These are phyloP conservation scores for Electrona antarctica DNA, from an alignment of 2,113 vertebrate genomes.

Conservation along the genomic window DNA sequence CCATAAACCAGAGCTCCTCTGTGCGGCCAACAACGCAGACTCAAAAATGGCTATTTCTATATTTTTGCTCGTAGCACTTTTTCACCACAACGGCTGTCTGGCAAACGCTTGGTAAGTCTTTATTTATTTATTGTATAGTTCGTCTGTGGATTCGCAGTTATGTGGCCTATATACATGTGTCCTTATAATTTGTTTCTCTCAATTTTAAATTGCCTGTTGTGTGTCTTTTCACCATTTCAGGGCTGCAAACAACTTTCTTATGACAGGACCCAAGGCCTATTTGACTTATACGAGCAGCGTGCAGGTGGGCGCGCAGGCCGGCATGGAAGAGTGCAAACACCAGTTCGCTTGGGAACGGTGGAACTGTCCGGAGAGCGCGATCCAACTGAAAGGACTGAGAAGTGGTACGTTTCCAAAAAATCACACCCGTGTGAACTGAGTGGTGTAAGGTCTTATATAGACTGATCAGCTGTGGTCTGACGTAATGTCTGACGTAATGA, in stretches of 20 bases:
- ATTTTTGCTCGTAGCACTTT: constrained; percentile 71
- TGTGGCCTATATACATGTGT: neutral
- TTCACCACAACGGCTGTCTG: constrained; percentile 52
- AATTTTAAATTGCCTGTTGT: constrained; percentile 6
- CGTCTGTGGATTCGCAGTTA: neutral
- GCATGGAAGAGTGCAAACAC: constrained; percentile 92
- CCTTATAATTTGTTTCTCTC: neutral
- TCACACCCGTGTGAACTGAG: too few species aligned
- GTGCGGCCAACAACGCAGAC: neutral
- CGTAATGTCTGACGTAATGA: too few species aligned
- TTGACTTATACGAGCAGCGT: constrained; percentile 89
- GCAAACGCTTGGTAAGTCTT: constrained; percentile 85
- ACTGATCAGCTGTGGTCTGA: too few species aligned
- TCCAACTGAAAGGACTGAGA: constrained; percentile 87
- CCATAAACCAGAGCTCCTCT: constrained; percentile 9
- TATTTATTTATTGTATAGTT: neutral
- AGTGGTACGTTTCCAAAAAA: constrained; percentile 77
- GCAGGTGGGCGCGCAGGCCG: constrained; percentile 87
- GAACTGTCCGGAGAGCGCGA: constrained; percentile 94
- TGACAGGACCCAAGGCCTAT: constrained; percentile 95
- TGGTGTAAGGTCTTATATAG: too few species aligned
- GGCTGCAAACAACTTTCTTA: constrained; percentile 93
- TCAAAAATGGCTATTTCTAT: constrained; percentile 54
- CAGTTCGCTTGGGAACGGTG: constrained; percentile 96
- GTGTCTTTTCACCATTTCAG: constrained; percentile 69